A percentile compares a stretch with the other conserved stretches of the same genome.
Evolutionary conservation across 2,797 vertebrate species (phyloP).

Genomic region (Coregonus sp.): DNA sequence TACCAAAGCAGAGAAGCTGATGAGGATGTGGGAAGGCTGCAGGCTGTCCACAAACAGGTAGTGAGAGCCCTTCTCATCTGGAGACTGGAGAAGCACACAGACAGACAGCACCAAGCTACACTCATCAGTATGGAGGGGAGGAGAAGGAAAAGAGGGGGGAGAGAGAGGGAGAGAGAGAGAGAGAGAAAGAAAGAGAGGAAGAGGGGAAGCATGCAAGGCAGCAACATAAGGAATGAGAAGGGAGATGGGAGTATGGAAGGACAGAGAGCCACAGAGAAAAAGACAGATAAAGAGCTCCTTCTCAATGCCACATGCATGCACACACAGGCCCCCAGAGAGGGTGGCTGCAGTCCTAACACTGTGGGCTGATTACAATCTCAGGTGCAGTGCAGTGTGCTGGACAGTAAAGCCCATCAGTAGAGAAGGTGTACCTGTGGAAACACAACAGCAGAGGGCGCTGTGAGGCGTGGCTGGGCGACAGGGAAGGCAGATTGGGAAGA

Average conservation of each 20-base stretch:
- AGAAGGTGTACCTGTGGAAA: background rate
- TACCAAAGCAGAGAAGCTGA: slow-evolving; percentile 86
- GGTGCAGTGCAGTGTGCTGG: background rate
- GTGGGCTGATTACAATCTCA: background rate
- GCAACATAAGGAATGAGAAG: too few relatives aligned
- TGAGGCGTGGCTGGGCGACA: background rate
- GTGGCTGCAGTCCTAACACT: background rate
- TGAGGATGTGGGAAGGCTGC: slow-evolving; percentile 81
- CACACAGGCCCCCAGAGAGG: background rate
- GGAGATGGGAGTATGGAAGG: too few relatives aligned
- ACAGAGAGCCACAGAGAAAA: background rate
- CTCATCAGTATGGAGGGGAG: background rate
- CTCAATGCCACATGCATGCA: slow-evolving; percentile 1
- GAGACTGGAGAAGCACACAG: slow-evolving; percentile 64
- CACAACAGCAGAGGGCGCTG: background rate
- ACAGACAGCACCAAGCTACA: slow-evolving; percentile 13
- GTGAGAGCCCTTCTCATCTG: slow-evolving; percentile 74
- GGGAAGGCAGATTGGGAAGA: too few relatives aligned
- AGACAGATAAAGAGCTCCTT: slow-evolving; percentile 3
- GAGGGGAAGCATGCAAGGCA: too few relatives aligned
- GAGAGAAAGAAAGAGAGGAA: too few relatives aligned
- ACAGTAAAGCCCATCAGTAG: background rate
- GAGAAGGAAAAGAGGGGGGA: too few relatives aligned
- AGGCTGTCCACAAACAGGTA: slow-evolving; percentile 76
- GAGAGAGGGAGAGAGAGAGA: too few relatives aligned